Conservation (phyloP, 1,140 invertebrate genomes). For the Drosophila sproati region DNA sequence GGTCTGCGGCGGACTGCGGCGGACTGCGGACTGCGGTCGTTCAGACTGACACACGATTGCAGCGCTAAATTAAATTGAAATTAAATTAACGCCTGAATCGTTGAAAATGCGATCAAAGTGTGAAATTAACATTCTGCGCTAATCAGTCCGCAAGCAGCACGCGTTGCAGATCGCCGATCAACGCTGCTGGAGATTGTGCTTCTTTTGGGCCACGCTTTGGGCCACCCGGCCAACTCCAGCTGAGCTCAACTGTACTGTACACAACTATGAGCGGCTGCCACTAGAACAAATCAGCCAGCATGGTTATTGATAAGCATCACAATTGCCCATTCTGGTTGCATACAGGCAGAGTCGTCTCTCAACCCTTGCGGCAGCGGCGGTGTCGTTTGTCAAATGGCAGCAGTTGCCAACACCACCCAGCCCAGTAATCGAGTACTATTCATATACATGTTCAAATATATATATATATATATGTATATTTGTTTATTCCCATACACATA, state of each 20-base stretch:
- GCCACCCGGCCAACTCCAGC: constrained; percentile 12
- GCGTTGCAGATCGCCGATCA: constrained; percentile 45
- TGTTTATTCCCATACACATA: constrained; percentile 5
- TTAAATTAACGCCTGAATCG: constrained; percentile 73
- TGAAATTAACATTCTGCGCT: constrained; percentile 80
- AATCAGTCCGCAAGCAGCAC: constrained; percentile 65
- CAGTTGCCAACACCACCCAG: constrained; percentile 8
- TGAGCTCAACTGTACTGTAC: constrained; percentile 4
- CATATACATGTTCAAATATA: constrained; percentile 16
- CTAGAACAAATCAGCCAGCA: constrained; percentile 15
- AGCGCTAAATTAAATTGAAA: constrained; percentile 74
- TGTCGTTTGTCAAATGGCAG: constrained; percentile 26
- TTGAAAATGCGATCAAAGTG: constrained; percentile 77
- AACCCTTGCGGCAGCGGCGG: constrained; percentile 11
- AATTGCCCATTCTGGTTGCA: constrained; percentile 30
- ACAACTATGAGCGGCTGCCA: constrained; percentile 2
- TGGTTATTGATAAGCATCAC: constrained; percentile 37
- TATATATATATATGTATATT: background rate
- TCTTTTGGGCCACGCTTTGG: too few species aligned
- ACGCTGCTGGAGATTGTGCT: constrained; percentile 6
- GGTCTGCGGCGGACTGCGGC: background rate
- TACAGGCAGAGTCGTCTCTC: background rate
- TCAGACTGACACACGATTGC: constrained; percentile 10
- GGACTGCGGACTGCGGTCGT: background rate
- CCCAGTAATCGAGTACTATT: constrained; percentile 5